A percentile compares a stretch with the other conserved stretches of the same genome.
Evolutionary conservation across 1,140 invertebrate genomes (phyloP).

Genomic region (Homalodisca vitripennis): DNA sequence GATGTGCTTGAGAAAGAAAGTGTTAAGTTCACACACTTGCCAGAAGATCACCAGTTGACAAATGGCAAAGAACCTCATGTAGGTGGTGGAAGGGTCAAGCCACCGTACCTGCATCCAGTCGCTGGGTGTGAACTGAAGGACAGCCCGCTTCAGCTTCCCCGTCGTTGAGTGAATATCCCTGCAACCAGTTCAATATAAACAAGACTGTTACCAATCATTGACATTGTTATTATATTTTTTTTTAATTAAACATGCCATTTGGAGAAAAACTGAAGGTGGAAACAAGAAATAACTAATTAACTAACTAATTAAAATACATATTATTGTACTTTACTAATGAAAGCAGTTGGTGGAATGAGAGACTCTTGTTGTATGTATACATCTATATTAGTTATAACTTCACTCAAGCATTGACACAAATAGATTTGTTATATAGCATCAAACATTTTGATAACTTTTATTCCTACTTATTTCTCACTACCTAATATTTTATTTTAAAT

Average conservation of each 20-base stretch:
- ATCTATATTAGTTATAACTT: no score
- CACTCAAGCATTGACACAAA: no score
- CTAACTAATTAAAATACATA: no score
- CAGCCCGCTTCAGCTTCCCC: slow-evolving; percentile 93
- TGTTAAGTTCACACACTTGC: slow-evolving; percentile 97
- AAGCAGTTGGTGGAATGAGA: no score
- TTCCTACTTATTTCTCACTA: no score
- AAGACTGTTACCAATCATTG: not conserved
- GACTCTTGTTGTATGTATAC: no score
- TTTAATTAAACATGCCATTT: not conserved
- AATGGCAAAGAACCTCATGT: slow-evolving; percentile 92
- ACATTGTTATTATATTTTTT: not conserved
- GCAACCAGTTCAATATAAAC: no score
- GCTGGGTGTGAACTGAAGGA: slow-evolving; percentile 96
- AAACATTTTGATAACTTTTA: no score
- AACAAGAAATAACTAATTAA: no score
- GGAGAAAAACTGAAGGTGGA: not conserved
- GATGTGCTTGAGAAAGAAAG: slow-evolving; percentile 99
- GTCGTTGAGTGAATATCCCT: slow-evolving; percentile 94
- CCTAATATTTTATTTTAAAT: no score
- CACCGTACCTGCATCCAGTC: slow-evolving; percentile 95
- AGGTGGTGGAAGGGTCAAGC: slow-evolving; percentile 93
- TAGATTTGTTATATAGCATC: no score
- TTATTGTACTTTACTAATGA: no score
- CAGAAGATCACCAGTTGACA: slow-evolving; percentile 95